These are phyloP conservation scores for Trichopoda pennipes DNA, from an alignment of 2,888 invertebrate species.

Conservation along the genomic window DNA sequence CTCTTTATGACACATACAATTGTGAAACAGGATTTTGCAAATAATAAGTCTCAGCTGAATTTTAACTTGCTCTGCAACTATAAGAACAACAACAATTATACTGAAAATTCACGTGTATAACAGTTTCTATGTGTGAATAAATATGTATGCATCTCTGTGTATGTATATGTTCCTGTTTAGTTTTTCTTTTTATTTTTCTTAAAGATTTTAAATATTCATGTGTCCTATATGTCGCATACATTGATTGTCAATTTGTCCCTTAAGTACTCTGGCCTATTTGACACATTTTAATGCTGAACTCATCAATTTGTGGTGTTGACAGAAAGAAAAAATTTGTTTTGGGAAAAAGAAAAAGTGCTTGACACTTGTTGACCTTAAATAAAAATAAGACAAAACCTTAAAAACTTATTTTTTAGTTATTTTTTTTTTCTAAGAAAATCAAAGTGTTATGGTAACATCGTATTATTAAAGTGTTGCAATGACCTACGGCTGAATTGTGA, in stretches of 20 bases:
- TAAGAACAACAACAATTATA: neutral
- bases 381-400: too few relatives aligned
- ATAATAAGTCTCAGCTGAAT: neutral
- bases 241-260: constrained; percentile 49
- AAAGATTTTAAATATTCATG: neutral
- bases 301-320: constrained; percentile 18
- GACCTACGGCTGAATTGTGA: too few relatives aligned
- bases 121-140: too few relatives aligned
- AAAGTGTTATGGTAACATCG: too few relatives aligned
- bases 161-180: neutral
- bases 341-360: too few relatives aligned
- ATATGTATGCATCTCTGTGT: too few relatives aligned
- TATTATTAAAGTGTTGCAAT: too few relatives aligned
- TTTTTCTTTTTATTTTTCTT: neutral
- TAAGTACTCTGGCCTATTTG: neutral
- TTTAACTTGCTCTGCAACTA: neutral
- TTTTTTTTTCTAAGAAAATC: too few relatives aligned
- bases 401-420: too few relatives aligned
- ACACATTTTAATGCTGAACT: constrained; percentile 30
- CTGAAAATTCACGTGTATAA: neutral
- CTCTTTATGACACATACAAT: too few relatives aligned
- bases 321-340: neutral
- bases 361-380: too few relatives aligned
- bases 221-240: constrained; percentile 10
- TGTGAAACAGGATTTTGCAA: too few relatives aligned